phyloP scores from a whole-genome alignment of 2,797 vertebrate species.

The Gymnodraco acuticeps region DNA sequence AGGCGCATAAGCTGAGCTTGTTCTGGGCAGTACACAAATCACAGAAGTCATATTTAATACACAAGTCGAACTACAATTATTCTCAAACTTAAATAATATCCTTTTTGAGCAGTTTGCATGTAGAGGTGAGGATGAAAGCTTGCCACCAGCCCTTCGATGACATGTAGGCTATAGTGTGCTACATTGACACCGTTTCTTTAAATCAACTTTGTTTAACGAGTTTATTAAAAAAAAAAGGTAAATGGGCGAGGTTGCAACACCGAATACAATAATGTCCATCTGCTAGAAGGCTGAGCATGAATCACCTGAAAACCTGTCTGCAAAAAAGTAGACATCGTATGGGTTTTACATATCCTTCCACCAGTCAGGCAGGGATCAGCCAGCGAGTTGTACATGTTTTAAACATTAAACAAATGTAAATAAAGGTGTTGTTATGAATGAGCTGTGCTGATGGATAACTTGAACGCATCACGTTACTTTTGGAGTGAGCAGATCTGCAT shows the following conservation, averaged over 20 bases:
- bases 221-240: neutral
- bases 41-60: neutral
- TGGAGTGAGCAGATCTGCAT: neutral
- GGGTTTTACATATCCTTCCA: neutral
- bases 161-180: no score
- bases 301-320: no score
- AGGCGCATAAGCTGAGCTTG: neutral
- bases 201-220: constrained; percentile 15
- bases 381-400: neutral
- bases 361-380: neutral
- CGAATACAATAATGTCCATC: neutral
- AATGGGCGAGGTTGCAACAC: neutral
- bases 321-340: neutral
- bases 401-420: neutral
- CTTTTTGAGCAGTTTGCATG: neutral
- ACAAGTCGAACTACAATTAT: neutral
- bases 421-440: neutral
- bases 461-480: constrained; percentile 4
- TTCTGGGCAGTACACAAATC: neutral
- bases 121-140: neutral
- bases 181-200: neutral
- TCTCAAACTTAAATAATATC: neutral
- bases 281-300: neutral
- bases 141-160: no score
- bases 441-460: constrained; percentile 29